A percentile compares a stretch with the other conserved stretches of the same genome.
These are phyloP conservation scores for Parelbella ahira DNA, from an alignment of 2,888 invertebrate species.

Conservation along the genomic window DNA sequence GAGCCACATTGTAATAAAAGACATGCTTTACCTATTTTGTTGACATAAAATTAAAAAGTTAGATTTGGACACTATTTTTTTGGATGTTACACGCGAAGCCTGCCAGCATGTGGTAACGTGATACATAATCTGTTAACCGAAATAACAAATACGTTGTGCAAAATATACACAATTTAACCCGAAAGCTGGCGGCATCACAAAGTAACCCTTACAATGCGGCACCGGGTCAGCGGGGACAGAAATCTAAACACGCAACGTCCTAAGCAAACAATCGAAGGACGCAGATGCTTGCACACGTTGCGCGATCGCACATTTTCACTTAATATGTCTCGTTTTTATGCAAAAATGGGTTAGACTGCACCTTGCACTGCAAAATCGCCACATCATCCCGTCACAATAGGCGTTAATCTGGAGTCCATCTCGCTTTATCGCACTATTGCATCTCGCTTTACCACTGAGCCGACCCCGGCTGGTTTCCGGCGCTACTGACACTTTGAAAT, in stretches of 20 bases:
- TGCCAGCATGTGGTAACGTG: conserved; percentile 12
- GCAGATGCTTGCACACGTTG: conserved; percentile 72
- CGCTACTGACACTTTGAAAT: conserved; percentile 69
- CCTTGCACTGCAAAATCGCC: conserved; percentile 62
- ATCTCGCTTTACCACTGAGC: conserved; percentile 50
- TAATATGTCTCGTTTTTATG: conserved; percentile 56
- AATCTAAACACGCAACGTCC: conserved; percentile 39
- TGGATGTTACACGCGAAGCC: too few species aligned
- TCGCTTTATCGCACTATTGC: conserved; percentile 39
- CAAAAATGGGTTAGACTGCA: conserved; percentile 73
- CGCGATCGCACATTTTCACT: conserved; percentile 41
- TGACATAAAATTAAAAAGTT: too few species aligned
- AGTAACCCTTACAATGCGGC: conserved; percentile 54
- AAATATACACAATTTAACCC: conserved; percentile 33
- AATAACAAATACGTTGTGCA: conserved; percentile 31
- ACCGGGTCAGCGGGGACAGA: conserved; percentile 43
- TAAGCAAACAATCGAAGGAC: conserved; percentile 62
- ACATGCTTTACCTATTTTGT: too few species aligned
- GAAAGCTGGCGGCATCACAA: conserved; percentile 50
- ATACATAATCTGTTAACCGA: conserved; percentile 8
- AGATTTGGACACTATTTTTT: too few species aligned
- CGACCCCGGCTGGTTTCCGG: conserved; percentile 54
- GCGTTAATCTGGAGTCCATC: conserved; percentile 55
- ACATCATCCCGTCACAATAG: conserved; percentile 60
- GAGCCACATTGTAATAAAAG: too few species aligned